A percentile compares a stretch with the other conserved stretches of the same genome.
phyloP scores from a whole-genome alignment of 2,113 vertebrate genomes.

The Melanotaenia duboulayi region DNA sequence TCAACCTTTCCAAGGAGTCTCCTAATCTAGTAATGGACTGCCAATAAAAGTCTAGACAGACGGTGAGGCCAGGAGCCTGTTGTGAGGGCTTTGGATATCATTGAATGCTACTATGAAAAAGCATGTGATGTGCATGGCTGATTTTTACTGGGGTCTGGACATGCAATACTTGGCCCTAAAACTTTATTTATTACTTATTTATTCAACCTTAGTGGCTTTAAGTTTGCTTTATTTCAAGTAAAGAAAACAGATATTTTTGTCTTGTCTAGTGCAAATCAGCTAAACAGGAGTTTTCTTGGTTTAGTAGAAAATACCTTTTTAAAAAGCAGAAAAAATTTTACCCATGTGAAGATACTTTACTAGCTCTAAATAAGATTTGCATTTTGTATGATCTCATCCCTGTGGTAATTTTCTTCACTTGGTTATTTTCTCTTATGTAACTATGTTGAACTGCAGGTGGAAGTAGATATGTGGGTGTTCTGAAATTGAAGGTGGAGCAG shows the following conservation, averaged over 20 bases:
- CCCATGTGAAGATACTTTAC: constrained; percentile 19
- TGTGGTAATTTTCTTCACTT: not conserved
- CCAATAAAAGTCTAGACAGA: constrained; percentile 44
- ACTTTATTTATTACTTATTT: constrained; percentile 12
- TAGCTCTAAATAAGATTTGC: constrained; percentile 30
- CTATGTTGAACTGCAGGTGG: constrained; percentile 30
- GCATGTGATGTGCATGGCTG: constrained; percentile 35
- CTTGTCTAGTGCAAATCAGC: constrained; percentile 54
- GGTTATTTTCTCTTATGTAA: not conserved
- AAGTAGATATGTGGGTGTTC: constrained; percentile 34
- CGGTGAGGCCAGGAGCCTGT: constrained; percentile 8
- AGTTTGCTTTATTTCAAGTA: constrained; percentile 1
- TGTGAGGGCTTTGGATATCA: constrained; percentile 34
- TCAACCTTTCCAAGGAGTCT: constrained; percentile 9
- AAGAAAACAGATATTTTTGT: constrained; percentile 36
- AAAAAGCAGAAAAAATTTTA: constrained; percentile 10
- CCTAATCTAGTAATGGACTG: constrained; percentile 32
- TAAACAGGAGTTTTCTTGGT: constrained; percentile 26
- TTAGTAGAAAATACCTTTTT: constrained; percentile 14
- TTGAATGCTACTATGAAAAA: constrained; percentile 40
- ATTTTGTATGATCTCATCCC: not conserved
- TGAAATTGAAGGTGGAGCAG: constrained; percentile 33
- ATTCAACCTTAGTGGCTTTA: constrained; percentile 5
- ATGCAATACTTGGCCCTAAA: constrained; percentile 21
- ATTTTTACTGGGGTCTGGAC: constrained; percentile 42